Conservation (phyloP, 2,888 invertebrate genomes). For the Pocota personata region DNA sequence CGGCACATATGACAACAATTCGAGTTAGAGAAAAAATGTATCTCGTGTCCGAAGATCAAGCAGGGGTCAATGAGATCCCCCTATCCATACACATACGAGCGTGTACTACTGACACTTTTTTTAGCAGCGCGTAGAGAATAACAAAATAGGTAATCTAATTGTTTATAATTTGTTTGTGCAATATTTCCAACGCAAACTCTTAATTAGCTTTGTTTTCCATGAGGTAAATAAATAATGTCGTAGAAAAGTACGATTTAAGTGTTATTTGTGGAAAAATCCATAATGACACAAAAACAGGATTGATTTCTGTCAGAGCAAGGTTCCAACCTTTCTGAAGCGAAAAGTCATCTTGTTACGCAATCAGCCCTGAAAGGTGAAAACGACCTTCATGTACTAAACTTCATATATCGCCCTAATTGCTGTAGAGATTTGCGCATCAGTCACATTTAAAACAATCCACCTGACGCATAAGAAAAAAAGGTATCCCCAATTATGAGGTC, state of each 20-base stretch:
- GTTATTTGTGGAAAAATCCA: slow-evolving; percentile 12
- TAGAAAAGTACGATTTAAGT: not conserved
- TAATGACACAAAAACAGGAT: slow-evolving; percentile 5
- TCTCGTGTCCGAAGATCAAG: slow-evolving; percentile 64
- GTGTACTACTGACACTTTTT: slow-evolving; percentile 10
- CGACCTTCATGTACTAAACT: not conserved
- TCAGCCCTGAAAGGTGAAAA: not conserved
- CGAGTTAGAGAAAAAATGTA: slow-evolving; percentile 20
- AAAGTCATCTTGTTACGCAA: not conserved
- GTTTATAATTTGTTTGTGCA: slow-evolving; percentile 35
- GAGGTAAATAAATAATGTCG: not conserved
- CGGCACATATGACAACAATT: not conserved
- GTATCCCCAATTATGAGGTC: not conserved
- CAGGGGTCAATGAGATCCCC: slow-evolving; percentile 58
- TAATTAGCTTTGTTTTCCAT: not conserved
- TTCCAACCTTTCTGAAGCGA: not conserved
- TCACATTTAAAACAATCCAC: not conserved
- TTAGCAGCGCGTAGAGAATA: not conserved
- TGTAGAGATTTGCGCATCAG: not conserved
- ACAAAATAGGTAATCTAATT: slow-evolving; percentile 12
- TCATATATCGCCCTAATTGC: not conserved
- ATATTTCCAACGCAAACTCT: not conserved
- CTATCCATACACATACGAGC: not conserved
- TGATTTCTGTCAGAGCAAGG: slow-evolving; percentile 29
- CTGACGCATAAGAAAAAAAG: not conserved